A percentile compares a stretch with the other conserved stretches of the same genome.
Conservation (phyloP, 2,797 vertebrate genomes). For the Mus minutoides region DNA sequence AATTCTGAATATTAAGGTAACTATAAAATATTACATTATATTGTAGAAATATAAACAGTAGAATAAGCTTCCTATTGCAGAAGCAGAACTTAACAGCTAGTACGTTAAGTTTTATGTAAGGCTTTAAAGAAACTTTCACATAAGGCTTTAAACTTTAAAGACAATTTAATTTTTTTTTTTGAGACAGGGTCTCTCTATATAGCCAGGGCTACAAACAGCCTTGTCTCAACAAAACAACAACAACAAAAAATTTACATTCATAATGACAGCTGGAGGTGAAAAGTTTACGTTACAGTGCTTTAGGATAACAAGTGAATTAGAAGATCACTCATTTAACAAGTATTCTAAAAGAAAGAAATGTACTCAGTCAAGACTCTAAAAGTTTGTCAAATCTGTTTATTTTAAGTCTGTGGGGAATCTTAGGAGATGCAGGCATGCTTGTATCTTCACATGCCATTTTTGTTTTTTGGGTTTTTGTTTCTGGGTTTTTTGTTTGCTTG, state of each 20-base stretch:
- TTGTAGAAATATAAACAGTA: constrained; percentile 26
- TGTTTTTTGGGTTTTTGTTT: too few species aligned
- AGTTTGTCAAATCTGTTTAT: constrained; percentile 58
- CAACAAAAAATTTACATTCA: background rate
- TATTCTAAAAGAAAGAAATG: constrained; percentile 1
- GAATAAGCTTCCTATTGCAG: background rate
- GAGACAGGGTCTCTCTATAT: background rate
- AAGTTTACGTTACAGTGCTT: constrained; percentile 29
- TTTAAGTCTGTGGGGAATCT: constrained; percentile 21
- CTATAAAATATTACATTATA: constrained; percentile 10
- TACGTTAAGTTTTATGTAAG: constrained; percentile 4
- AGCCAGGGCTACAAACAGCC: background rate
- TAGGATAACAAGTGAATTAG: constrained; percentile 40
- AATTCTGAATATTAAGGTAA: constrained; percentile 48
- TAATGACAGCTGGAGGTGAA: background rate
- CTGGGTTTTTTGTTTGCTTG: too few species aligned
- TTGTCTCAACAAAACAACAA: background rate
- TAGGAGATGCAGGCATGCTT: background rate
- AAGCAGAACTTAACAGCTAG: constrained; percentile 31
- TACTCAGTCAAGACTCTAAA: constrained; percentile 16
- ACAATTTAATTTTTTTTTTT: background rate
- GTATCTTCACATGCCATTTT: background rate
- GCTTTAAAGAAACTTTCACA: constrained; percentile 29
- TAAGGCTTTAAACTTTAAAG: constrained; percentile 22
- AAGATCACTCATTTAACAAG: constrained; percentile 19